Base-by-base conservation (phyloP, 1,140 invertebrate genomes). In the Drosophila tropicalis region DNA sequence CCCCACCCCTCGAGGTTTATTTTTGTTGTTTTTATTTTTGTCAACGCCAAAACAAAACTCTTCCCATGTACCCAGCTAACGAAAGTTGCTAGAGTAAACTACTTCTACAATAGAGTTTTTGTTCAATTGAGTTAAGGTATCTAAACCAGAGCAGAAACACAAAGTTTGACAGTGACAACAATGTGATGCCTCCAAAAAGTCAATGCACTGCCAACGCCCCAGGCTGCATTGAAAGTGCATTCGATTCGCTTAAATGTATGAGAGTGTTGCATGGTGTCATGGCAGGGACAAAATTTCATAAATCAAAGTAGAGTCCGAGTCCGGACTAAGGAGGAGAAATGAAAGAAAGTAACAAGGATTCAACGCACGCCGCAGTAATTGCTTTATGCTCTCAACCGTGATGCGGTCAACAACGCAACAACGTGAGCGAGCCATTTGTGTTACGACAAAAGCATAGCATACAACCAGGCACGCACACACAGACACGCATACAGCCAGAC, bases 331-430 rank as follows among this genome's bases (percentile, higher is more conserved):
- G 25, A 25, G 62, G 62, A 54, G 44, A 54, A 47, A 40, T 64
- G 55, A 17, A 65, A 62, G 40, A 36, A 63, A 60, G 15, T 55
- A 44, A 41, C 29, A 62, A 39, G 75, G 63, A 85, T 86, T 86
- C 83, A 76, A 83, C 73, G 80, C 82, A 87, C 83, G 82, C 66
- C 67, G 56, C 75, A 67, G 83, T 86, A 86, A 86, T 86, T 86
- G 82, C 83, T 87, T 86, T 86, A 86, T 79, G 71, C 83, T 87
- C 68, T 86, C 69, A 77, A 87, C 75, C 82, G 82, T 86, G 82
- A 79, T 81, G 83, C 79, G 82, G 82, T 86, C 83, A 86, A 79
- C 83, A 87, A 70, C 75, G 83, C 79, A 86, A 76, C 83, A 86
- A 76, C 83, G 82, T 86, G 83, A 70, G 74, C 74, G 62, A 76